These are phyloP conservation scores for Hyperoplus immaculatus DNA, from an alignment of 2,797 vertebrate genomes.

Conservation along the genomic window DNA sequence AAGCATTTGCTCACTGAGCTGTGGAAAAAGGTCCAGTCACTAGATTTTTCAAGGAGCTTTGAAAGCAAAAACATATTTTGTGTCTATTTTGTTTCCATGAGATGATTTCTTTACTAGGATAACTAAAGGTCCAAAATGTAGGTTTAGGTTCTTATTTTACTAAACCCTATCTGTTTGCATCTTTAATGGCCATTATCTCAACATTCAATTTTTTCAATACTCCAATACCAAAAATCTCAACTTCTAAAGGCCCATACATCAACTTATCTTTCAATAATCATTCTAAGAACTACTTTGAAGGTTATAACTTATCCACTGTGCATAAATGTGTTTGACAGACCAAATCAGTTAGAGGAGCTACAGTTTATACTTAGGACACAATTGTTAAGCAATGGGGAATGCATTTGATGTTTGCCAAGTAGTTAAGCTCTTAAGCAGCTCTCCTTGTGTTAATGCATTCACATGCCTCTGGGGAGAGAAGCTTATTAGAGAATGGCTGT, in stretches of 20 bases:
- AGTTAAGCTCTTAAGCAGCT: conserved; percentile 69
- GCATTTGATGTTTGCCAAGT: conserved; percentile 34
- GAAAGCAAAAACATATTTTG: neutral
- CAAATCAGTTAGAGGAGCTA: neutral
- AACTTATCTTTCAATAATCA: too few relatives aligned
- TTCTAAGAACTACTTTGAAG: too few relatives aligned
- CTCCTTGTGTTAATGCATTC: conserved; percentile 27
- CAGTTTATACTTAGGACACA: neutral
- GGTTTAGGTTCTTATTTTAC: too few relatives aligned
- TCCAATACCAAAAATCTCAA: too few relatives aligned
- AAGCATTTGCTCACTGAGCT: neutral
- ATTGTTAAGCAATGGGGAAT: neutral
- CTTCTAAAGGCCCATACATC: too few relatives aligned
- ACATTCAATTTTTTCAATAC: too few relatives aligned
- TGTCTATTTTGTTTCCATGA: too few relatives aligned
- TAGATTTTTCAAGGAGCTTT: neutral
- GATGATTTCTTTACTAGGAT: too few relatives aligned
- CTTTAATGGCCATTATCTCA: too few relatives aligned
- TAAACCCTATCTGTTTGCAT: too few relatives aligned
- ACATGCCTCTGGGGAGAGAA: conserved; percentile 28
- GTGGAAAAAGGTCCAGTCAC: neutral
- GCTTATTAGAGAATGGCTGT: conserved; percentile 6
- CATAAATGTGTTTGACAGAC: neutral
- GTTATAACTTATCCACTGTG: too few relatives aligned
- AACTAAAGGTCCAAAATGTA: too few relatives aligned